Evolutionary conservation across 2,797 vertebrate species (phyloP).

Genomic region (Thunnus albacares): DNA sequence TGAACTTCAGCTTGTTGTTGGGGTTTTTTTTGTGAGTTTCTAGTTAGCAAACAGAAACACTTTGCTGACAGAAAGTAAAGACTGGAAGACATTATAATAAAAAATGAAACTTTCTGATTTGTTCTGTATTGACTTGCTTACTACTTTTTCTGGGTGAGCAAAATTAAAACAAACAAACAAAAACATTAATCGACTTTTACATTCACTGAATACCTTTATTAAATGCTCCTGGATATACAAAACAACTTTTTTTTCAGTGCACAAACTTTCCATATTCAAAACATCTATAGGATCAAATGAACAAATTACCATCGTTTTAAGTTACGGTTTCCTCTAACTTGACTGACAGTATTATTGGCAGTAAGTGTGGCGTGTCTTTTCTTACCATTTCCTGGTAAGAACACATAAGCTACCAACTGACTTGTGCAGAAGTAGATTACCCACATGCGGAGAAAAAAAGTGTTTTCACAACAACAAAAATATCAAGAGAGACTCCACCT

Average conservation of each 20-base stretch:
- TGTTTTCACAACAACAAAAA: conserved; percentile 17
- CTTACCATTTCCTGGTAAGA: conserved; percentile 68
- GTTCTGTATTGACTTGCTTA: not conserved
- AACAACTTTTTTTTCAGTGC: not conserved
- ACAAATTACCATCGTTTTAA: conserved; percentile 35
- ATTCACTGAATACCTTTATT: not conserved
- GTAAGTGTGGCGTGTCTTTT: conserved; percentile 37
- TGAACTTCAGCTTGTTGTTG: too few species aligned
- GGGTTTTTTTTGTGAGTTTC: too few species aligned
- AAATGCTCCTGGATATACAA: not conserved
- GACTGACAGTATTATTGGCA: conserved; percentile 18
- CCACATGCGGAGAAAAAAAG: conserved; percentile 7
- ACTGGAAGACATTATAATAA: not conserved
- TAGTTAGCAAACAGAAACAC: too few species aligned
- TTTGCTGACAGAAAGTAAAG: not conserved
- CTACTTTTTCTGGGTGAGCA: not conserved
- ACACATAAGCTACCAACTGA: conserved; percentile 51
- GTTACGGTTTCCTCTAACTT: conserved; percentile 68
- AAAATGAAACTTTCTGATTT: not conserved
- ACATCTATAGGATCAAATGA: conserved; percentile 24
- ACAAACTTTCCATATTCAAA: conserved; percentile 27
- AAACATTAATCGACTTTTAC: not conserved
- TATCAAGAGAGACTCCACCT: not conserved
- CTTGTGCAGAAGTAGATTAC: conserved; percentile 34
- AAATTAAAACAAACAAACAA: not conserved